Conservation (phyloP, 2,888 invertebrate species). For the Matsumyia berberina region DNA sequence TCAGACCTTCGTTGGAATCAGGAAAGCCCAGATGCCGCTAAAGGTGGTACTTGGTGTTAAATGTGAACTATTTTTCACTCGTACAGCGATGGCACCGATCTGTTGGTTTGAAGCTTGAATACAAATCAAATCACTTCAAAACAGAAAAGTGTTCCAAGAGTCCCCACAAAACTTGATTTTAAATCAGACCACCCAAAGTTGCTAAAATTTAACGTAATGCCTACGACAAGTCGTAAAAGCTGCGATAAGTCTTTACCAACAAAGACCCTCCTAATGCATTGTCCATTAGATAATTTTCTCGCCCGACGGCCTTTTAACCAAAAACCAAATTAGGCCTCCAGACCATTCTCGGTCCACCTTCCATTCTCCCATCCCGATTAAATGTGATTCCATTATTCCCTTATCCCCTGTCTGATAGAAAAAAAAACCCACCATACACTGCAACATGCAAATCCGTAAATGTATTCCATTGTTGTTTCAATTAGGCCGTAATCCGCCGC, state of each 20-base stretch:
- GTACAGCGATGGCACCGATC: too few species aligned
- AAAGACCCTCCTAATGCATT: slow-evolving; percentile 28
- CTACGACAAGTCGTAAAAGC: slow-evolving; percentile 2
- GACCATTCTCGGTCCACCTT: slow-evolving; percentile 4
- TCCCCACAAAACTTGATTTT: too few species aligned
- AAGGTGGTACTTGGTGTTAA: too few species aligned
- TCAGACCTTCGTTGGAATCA: too few species aligned
- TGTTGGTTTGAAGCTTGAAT: too few species aligned
- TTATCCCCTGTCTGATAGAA: slow-evolving; percentile 14
- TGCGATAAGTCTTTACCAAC: slow-evolving; percentile 11
- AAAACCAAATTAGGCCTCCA: slow-evolving; percentile 38
- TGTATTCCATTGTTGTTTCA: slow-evolving; percentile 74
- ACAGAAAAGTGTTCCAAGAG: too few species aligned
- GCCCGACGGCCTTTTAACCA: slow-evolving; percentile 29
- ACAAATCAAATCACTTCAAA: too few species aligned
- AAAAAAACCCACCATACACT: not conserved
- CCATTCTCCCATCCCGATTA: slow-evolving; percentile 2
- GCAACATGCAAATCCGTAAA: slow-evolving; percentile 69
- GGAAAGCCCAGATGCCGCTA: too few species aligned
- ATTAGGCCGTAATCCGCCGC: slow-evolving; percentile 65
- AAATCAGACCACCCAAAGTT: too few species aligned
- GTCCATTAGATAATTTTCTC: slow-evolving; percentile 61
- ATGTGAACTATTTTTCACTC: too few species aligned
- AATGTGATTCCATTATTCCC: slow-evolving; percentile 52
- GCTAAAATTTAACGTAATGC: slow-evolving; percentile 11